Percentiles rank a stretch among this genome's conserved stretches.
These are phyloP conservation scores for Oasisia sp. DNA, from an alignment of 2,888 invertebrate genomes.

Conservation along the genomic window DNA sequence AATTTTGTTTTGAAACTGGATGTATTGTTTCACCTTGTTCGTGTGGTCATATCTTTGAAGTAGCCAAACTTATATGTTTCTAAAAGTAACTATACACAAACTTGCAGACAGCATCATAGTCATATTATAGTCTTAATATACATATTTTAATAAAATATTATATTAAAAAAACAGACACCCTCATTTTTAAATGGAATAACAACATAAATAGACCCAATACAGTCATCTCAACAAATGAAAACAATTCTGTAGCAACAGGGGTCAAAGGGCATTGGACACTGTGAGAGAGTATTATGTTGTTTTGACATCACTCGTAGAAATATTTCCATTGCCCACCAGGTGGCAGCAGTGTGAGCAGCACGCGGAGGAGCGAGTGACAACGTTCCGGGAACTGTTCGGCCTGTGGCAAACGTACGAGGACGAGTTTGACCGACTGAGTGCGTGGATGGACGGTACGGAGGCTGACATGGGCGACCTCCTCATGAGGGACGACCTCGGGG, in stretches of 20 bases:
- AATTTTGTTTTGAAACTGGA: too few species aligned
- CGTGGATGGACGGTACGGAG: constrained; percentile 55
- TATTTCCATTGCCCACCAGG: constrained; percentile 31
- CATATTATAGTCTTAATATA: not conserved
- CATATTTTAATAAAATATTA: not conserved
- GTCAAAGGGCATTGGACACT: not conserved
- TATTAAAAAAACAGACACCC: not conserved
- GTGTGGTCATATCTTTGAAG: too few species aligned
- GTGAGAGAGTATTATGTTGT: too few species aligned
- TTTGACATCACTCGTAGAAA: not conserved
- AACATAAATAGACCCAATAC: not conserved
- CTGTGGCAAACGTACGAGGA: constrained; percentile 57
- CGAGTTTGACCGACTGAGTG: constrained; percentile 46
- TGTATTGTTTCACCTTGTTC: too few species aligned
- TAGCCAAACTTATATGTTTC: too few species aligned
- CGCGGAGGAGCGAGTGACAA: constrained; percentile 42
- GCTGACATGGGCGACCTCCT: constrained; percentile 49
- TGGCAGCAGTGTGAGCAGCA: constrained; percentile 48
- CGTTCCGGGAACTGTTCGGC: constrained; percentile 51
- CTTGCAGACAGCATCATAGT: too few species aligned
- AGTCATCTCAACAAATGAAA: not conserved
- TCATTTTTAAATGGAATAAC: not conserved
- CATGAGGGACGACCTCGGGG: constrained; percentile 32
- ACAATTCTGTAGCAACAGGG: not conserved
- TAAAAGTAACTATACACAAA: too few species aligned